Percentiles rank a stretch among this genome's conserved stretches.
Evolutionary conservation across 92 coral and sea anemone species (phyloP).

Genomic region (Porites lobata): DNA sequence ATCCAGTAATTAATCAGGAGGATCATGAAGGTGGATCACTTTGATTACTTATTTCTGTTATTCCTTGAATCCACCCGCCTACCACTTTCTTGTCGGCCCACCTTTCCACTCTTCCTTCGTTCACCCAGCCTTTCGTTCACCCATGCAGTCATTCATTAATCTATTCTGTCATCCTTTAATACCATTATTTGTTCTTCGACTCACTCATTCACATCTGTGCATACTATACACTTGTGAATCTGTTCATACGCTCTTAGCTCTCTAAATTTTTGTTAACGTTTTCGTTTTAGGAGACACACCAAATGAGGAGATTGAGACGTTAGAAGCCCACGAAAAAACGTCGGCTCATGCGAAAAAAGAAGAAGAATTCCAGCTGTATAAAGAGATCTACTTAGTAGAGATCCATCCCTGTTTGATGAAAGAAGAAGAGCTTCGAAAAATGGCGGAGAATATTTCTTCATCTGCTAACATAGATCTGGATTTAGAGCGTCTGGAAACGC

Average conservation of each 20-base stretch:
- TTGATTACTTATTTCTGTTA: not conserved
- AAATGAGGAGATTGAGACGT: not conserved
- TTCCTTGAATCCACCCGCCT: not conserved
- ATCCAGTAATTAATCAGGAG: not conserved
- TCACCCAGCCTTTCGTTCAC: too few relatives aligned
- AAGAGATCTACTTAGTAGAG: constrained; percentile 14
- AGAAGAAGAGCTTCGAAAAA: constrained; percentile 6
- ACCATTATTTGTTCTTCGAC: too few relatives aligned
- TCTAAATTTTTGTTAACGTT: not conserved
- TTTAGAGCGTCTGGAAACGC: constrained; percentile 8
- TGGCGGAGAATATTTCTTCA: constrained; percentile 10
- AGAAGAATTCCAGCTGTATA: constrained; percentile 44
- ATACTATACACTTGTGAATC: too few relatives aligned
- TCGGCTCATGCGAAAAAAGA: constrained; percentile 31
- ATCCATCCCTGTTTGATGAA: constrained; percentile 32
- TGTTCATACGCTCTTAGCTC: not conserved
- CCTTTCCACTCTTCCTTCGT: too few relatives aligned
- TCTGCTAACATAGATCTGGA: constrained; percentile 29
- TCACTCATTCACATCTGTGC: too few relatives aligned
- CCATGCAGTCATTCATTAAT: too few relatives aligned
- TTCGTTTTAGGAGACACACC: not conserved
- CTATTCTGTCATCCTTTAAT: too few relatives aligned
- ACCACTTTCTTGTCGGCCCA: too few relatives aligned
- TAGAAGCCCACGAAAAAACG: constrained; percentile 1
- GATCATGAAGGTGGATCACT: constrained; percentile 2